Base-by-base conservation (phyloP, 1,140 invertebrate species). In the Drosophila serrata region DNA sequence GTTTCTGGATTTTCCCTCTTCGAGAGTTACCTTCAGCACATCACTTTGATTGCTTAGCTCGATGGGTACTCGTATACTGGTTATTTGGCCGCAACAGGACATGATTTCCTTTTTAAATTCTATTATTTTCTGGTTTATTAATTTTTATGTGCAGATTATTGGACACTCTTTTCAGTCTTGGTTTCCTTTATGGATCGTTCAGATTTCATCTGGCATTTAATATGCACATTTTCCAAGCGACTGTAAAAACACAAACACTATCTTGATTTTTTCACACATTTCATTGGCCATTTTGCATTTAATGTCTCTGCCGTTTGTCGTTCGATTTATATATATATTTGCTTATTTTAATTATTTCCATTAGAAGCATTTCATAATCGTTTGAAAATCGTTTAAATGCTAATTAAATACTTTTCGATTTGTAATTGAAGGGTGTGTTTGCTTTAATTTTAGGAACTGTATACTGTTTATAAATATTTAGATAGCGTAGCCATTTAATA, bases 11-110 rank as follows among this genome's bases (percentile, higher is more conserved):
- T 19, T 40, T 13, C 7, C 31, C 13, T 17, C 33, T 2, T 6
- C 19, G 13, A 29, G 51, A 92, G 94, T 95, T 93, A 97, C 97
- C 96, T 96, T 96, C 59, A 97, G 93, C 75, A 95, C 92, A 84
- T 97, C 96, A 48, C 96, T 97, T 91, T 97, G 97, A 75, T 95
- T 95, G 84, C 90, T 94, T 56, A 97, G 93, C 92, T 96, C 95
- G 88, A 97, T 96, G 51, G 97, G 96, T 65, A 95, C 94, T 76
- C 95, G 94, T 64, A 97, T 95, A 24, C 95, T 95, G 67, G 94
- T 92, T 46, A 94, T 93, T 86, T 94, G 94, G 91, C 93, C 93
- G 91, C 95, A 95, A 91, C 95, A 95, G 82, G 95, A 94, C 95
- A 96, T 95, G 35, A 76, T 65, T 80, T 58, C 33, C 3, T 49